Conservation (phyloP, 1,140 invertebrate genomes). For the Solenopsis fugax region DNA sequence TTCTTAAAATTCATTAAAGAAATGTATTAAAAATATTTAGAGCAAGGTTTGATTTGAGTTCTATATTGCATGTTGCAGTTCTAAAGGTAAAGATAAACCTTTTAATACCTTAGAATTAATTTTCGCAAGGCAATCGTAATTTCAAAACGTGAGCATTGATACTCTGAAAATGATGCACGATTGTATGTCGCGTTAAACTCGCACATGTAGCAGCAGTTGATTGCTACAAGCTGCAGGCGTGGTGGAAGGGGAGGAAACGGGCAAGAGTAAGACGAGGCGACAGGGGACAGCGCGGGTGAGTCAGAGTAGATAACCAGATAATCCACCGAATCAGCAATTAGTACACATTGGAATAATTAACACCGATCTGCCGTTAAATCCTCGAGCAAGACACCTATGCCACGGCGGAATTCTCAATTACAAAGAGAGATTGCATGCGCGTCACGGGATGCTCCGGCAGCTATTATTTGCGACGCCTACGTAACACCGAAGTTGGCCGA, state of each 20-base stretch:
- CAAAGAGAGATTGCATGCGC: conserved; percentile 53
- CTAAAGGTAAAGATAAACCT: background rate
- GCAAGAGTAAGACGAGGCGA: background rate
- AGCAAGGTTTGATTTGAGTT: background rate
- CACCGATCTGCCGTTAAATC: conserved; percentile 71
- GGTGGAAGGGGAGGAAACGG: background rate
- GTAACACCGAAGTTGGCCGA: conserved; percentile 43
- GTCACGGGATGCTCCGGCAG: conserved; percentile 37
- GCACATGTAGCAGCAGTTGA: conserved; percentile 20
- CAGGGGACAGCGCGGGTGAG: conserved; percentile 18
- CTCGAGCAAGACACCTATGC: conserved; percentile 48
- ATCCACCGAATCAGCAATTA: conserved; percentile 77
- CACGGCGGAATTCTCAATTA: conserved; percentile 66
- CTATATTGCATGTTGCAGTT: background rate
- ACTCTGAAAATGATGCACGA: background rate
- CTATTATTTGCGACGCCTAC: conserved; percentile 58
- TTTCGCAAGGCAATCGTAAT: background rate
- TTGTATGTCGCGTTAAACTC: conserved; percentile 7
- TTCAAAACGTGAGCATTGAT: background rate
- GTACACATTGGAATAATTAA: conserved; percentile 78
- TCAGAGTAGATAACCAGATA: conserved; percentile 75
- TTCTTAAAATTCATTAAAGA: background rate
- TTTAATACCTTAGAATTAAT: background rate
- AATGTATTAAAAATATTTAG: background rate
- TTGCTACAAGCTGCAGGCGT: conserved; percentile 33